Percentiles rank a stretch among this genome's conserved stretches.
Evolutionary conservation across 1,140 invertebrate genomes (phyloP).

Genomic region (Drosophila malerkotliana): DNA sequence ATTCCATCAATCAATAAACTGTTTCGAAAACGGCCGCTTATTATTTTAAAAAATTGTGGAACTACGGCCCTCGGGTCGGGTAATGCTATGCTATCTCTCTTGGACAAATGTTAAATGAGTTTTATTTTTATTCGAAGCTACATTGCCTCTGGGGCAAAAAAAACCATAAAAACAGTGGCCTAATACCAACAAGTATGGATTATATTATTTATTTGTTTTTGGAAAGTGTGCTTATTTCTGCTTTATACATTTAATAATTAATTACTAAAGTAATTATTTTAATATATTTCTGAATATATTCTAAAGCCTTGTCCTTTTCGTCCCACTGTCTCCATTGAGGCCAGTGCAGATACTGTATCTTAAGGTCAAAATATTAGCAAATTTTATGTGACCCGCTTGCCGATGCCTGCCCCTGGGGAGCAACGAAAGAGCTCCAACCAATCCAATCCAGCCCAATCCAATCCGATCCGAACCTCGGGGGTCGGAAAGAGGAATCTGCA

Average conservation of each 20-base stretch:
- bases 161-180: too few relatives aligned
- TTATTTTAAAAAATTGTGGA: constrained; percentile 73
- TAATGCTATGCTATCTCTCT: constrained; percentile 3
- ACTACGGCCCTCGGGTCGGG: constrained; percentile 18
- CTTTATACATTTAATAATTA: too few relatives aligned
- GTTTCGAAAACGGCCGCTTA: constrained; percentile 37
- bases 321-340: constrained; percentile 55
- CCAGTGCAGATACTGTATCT: constrained; percentile 60
- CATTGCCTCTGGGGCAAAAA: constrained; percentile 21
- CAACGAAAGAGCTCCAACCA: constrained; percentile 19
- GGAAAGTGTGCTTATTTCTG: too few relatives aligned
- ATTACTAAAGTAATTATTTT: too few relatives aligned
- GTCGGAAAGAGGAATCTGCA: constrained; percentile 3
- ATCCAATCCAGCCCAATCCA: constrained; percentile 8
- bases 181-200: too few relatives aligned
- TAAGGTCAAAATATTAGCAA: constrained; percentile 78
- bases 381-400: constrained; percentile 68
- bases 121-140: constrained; percentile 63
- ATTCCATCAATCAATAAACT: constrained; percentile 47
- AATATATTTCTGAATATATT: too few relatives aligned
- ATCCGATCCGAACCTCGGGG: constrained; percentile 2
- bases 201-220: too few relatives aligned
- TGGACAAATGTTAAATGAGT: constrained; percentile 59
- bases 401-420: constrained; percentile 13
- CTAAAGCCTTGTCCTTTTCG: neutral